Percentiles rank a stretch among this genome's conserved stretches.
phyloP scores from a whole-genome alignment of 2,797 vertebrate species.

The Hipposideros larvatus region DNA sequence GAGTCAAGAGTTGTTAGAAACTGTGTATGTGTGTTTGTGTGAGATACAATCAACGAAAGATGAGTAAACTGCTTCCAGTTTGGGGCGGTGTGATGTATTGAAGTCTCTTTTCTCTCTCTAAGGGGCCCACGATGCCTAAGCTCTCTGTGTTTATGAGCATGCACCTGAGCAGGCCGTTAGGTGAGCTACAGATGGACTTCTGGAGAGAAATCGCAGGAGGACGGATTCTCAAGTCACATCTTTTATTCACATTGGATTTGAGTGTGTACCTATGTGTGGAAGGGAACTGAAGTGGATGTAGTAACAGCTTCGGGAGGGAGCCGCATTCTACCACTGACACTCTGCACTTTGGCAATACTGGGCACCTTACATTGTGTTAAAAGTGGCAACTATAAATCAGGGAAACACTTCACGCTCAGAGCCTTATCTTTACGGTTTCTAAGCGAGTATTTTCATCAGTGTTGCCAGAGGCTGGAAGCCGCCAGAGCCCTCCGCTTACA shows the following conservation, averaged over 20 bases:
- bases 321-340: constrained; percentile 33
- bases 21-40: too few species aligned
- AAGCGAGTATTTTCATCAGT: too few species aligned
- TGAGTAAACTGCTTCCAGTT: neutral
- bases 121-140: neutral
- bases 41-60: neutral
- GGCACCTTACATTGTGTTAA: constrained; percentile 69
- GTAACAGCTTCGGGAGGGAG: constrained; percentile 65
- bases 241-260: constrained; percentile 82
- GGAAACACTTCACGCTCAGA: constrained; percentile 54
- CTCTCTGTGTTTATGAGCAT: neutral
- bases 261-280: constrained; percentile 74
- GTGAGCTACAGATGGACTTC: constrained; percentile 63
- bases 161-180: constrained; percentile 54
- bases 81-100: neutral
- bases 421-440: neutral
- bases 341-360: constrained; percentile 26
- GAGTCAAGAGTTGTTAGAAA: neutral
- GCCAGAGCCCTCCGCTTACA: too few species aligned
- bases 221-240: constrained; percentile 74
- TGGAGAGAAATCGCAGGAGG: constrained; percentile 35
- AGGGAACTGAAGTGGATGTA: constrained; percentile 78
- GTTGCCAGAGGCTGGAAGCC: too few species aligned
- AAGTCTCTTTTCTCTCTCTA: constrained; percentile 28
- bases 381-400: constrained; percentile 77